Base-by-base conservation (phyloP, 1,140 invertebrate genomes). In the Bombus consobrinus region DNA sequence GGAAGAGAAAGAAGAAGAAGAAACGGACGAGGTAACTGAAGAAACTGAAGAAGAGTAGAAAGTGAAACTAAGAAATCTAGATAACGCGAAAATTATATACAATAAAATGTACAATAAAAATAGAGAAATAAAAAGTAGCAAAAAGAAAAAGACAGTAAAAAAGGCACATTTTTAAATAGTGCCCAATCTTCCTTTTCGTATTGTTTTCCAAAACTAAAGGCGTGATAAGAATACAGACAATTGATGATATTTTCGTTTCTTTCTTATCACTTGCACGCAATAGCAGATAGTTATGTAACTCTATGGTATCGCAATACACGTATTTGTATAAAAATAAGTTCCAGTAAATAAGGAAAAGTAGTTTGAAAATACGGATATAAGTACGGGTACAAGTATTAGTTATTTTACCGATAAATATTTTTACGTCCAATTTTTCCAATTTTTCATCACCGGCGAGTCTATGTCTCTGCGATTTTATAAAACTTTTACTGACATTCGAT, bases 271-370 rank as follows among this genome's bases (percentile, higher is more conserved):
- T 53, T 53, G 18, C 5, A 53, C 6, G 47, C 0, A 53, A 22
- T 22, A 53, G 18, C 47, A 53, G 6, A 53, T 53, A 53, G 22
- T 71, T 59, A 25, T n/a, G 28, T n/a, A 59, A 72, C 15, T 25
- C 10, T 22, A 6, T n/a, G n/a, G 28, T 28, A 28, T 62, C 13
- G 10, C 9, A 12, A 53, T 28, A n/a, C 47, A 18, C 28, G 13
- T 53, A 28, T 18, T 25, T 32, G 10, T 18, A 32, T 8, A 32
- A 47, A 32, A 34, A 37, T 25, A 9, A 25, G 25, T 72, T n/a
- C 3, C 5, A 12, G 47, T 59, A 81, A 72, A 81, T 9, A 72
- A 72, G 79, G 79, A 72, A 72, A 81, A 53, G 13, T 34, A 37
- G 13, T 53, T 69, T 10, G 2, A 32, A 64, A 18, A 2, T 64